Conservation (phyloP, 2,888 invertebrate species). For the Phasia obesa region DNA sequence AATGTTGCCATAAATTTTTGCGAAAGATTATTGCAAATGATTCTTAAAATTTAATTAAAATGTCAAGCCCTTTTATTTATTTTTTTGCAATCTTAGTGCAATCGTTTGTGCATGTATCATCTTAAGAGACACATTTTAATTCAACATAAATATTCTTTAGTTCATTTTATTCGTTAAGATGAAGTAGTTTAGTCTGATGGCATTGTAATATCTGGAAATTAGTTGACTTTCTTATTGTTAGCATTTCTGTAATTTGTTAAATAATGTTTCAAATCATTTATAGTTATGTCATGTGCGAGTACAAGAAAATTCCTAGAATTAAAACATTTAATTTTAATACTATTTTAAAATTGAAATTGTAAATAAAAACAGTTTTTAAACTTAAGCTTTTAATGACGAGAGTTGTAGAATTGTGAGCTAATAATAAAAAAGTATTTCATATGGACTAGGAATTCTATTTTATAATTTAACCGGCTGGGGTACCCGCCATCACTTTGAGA, state of each 20-base stretch:
- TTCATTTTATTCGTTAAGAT: background rate
- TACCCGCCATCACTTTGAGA: too few relatives aligned
- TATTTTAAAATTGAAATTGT: background rate
- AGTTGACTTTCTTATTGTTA: slow-evolving; percentile 13
- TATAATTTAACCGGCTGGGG: too few relatives aligned
- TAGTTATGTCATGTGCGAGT: background rate
- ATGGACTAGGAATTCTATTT: too few relatives aligned
- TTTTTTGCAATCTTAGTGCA: slow-evolving; percentile 14
- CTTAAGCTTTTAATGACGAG: too few relatives aligned
- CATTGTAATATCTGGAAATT: slow-evolving; percentile 24
- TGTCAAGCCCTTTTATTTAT: slow-evolving; percentile 56
- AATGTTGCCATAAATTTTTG: slow-evolving; percentile 60
- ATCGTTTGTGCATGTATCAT: background rate
- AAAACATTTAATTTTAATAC: slow-evolving; percentile 11
- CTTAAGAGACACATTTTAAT: slow-evolving; percentile 13
- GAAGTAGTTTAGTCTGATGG: slow-evolving; percentile 18
- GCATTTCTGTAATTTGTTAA: slow-evolving; percentile 9
- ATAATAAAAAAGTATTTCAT: too few relatives aligned
- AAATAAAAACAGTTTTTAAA: too few relatives aligned
- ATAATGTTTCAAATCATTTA: background rate
- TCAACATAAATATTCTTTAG: slow-evolving; percentile 26
- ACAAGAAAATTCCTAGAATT: slow-evolving; percentile 21
- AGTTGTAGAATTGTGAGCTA: too few relatives aligned
- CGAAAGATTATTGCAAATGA: slow-evolving; percentile 63
- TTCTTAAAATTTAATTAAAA: slow-evolving; percentile 65